phyloP scores from a whole-genome alignment of 2,888 invertebrate species.

The Elegia similella region DNA sequence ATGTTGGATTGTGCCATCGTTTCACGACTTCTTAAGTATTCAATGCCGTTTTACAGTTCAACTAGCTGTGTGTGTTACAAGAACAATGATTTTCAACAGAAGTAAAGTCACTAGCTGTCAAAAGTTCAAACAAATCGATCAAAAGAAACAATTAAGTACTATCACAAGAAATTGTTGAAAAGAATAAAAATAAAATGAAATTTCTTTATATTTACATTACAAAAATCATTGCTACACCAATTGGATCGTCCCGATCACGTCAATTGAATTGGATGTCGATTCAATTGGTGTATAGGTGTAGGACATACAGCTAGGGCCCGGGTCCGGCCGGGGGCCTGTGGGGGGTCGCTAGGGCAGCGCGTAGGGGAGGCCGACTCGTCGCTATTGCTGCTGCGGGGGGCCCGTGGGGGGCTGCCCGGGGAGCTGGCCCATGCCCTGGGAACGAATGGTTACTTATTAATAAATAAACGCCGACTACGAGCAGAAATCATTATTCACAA shows the following conservation, averaged over 20 bases:
- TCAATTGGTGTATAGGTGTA: slow-evolving; percentile 17
- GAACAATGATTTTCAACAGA: not conserved
- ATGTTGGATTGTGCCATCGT: slow-evolving; percentile 3
- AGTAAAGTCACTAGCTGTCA: not conserved
- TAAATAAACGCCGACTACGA: too few relatives aligned
- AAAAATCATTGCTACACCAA: slow-evolving; percentile 17
- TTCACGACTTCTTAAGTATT: slow-evolving; percentile 1
- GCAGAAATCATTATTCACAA: too few relatives aligned
- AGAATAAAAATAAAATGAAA: not conserved
- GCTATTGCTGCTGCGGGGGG: slow-evolving; percentile 77
- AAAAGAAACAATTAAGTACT: slow-evolving; percentile 2
- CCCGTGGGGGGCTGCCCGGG: slow-evolving; percentile 70
- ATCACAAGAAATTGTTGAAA: not conserved
- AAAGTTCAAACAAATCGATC: not conserved
- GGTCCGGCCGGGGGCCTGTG: slow-evolving; percentile 21
- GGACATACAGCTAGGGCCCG: slow-evolving; percentile 16
- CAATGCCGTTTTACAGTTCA: not conserved
- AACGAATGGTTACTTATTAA: not conserved
- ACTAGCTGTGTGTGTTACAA: not conserved
- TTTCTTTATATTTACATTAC: slow-evolving; percentile 18
- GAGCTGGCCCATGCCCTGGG: slow-evolving; percentile 70
- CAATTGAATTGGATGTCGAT: not conserved
- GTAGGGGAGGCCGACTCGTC: slow-evolving; percentile 48
- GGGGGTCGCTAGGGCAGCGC: slow-evolving; percentile 34
- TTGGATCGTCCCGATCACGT: slow-evolving; percentile 7